These are phyloP conservation scores for Leptinotarsa rubiginosa DNA, from an alignment of 2,888 invertebrate species.

Conservation along the genomic window DNA sequence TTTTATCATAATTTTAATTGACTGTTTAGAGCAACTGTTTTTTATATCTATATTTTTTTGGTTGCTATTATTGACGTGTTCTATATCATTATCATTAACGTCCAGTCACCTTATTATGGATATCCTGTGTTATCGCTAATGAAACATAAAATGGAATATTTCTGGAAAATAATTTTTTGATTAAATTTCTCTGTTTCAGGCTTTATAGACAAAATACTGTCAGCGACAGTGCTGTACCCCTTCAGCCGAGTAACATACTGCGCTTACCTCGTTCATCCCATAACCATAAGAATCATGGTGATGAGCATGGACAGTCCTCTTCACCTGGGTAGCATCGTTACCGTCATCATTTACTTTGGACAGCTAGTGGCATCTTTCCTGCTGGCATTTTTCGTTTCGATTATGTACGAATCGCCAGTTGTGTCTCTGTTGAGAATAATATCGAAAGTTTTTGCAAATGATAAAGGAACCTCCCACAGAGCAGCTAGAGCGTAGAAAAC, in stretches of 20 bases:
- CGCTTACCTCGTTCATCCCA: slow-evolving; percentile 86
- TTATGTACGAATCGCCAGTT: slow-evolving; percentile 87
- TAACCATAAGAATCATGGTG: slow-evolving; percentile 82
- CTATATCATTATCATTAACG: no score
- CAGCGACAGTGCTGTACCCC: slow-evolving; percentile 83
- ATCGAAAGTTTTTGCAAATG: slow-evolving; percentile 49
- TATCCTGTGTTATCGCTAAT: no score
- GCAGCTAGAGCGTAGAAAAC: no score
- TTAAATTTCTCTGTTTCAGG: slow-evolving; percentile 62
- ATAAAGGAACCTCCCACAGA: not conserved
- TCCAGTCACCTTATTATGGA: no score
- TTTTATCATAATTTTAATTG: no score
- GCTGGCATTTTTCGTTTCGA: slow-evolving; percentile 81
- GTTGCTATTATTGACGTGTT: no score
- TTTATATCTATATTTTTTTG: no score
- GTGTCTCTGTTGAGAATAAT: slow-evolving; percentile 82
- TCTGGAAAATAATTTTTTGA: no score
- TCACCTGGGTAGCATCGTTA: slow-evolving; percentile 82
- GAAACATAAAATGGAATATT: no score
- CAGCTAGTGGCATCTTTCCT: slow-evolving; percentile 84
- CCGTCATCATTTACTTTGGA: slow-evolving; percentile 84
- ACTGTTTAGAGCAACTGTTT: no score
- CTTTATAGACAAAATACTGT: slow-evolving; percentile 77
- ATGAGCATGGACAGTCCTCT: slow-evolving; percentile 86
- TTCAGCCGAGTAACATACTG: slow-evolving; percentile 90